Evolutionary conservation across 2,888 invertebrate genomes (phyloP), one percentile per base, ranked within the genome.

Genomic region (Drosophila silvestris): DNA sequence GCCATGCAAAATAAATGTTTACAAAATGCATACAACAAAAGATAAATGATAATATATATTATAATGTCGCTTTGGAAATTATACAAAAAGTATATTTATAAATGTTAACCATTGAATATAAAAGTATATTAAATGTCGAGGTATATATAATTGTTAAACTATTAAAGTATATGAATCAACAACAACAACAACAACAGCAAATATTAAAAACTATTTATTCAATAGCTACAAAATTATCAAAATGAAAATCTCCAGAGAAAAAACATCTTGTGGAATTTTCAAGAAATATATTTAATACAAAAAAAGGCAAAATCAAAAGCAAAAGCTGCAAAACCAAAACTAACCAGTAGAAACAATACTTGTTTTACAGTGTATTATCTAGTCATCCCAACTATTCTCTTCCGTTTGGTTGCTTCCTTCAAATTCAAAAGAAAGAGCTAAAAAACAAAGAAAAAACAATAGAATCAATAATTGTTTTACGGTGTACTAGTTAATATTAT

Each of bases 1-100:
- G 74, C 39, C 22, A 62, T 41, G 44, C 28, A 41, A 77, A 79
- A 72, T 85, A 74, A 77, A 77, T 74, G 68, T 85, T 85, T 72
- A 84, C 63, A 78, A 74, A 72, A 74, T 69, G 68, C 65, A 60
- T 63, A 59, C 77, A 82, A 68, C 3, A 66, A 67, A 68, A 65
- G 39, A n/a, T 35, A 35, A 72, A 60, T 30, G 70, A 30, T 33
- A 71, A 33, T 26, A 33, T 12, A 33, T 33, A 19, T 33, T 67
- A 54, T 58, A 54, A 70, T 77, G 70, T 71, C 47, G n/a, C 50
- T 51, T 33, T 37, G 59, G 1, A 76, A 75, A 35, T 32, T 72
- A 59, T 50, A 56, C 35, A 28, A 58, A 47, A 39, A 33, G 10
- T 53, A 54, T 35, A 28, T 35, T 50, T 50, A 64, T 54, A 47